Evolutionary conservation across 2,113 vertebrate genomes (phyloP), one percentile per base, ranked within the genome.

Genomic region (Tachycineta bicolor): DNA sequence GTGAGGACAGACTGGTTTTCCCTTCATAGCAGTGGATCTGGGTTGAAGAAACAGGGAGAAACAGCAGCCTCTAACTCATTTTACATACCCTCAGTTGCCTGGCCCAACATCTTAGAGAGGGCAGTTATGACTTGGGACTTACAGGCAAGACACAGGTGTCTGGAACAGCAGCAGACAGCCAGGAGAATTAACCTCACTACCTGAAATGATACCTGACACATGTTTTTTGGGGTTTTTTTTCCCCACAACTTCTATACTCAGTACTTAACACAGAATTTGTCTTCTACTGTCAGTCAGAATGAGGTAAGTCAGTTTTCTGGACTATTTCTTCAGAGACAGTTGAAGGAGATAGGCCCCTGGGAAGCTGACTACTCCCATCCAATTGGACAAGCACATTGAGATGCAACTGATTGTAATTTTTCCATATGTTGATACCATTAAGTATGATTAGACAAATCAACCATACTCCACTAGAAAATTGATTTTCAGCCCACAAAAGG

Each of bases 381-480:
- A 69, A 18, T 7, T 41, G 14, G 24, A 60, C 22, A 73, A 69
- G 37, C 4, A 69, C 8, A 26, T 2, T 53, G 49, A 6, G 21
- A 49, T 64, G 31, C 3, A 11, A 10, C 7, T 55, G 6, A 16
- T 39, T 44, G 15, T 18, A 0, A 0, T 63, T 59, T 69, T 64
- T 65, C 23, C 18, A 7, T 47, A 13, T 31, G 1, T 24, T 60
- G 26, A 16, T 37, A 39, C 1, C 56, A 60, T 28, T 53, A 49
- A n/a, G 3, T 23, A 33, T n/a, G 41, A 41, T 1, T 3, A 53
- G 55, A 62, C 1, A 59, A 85, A 90, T 24, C 4, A 1, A 64
- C 7, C 13, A 43, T n/a, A 47, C 47, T 87, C 23, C 22, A 47
- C 11, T 15, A 49, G 29, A 76, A 85, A 90, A 69, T 9, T 41